Evolutionary conservation across 1,140 invertebrate genomes (phyloP).

Genomic region (Steinernema feltiae): DNA sequence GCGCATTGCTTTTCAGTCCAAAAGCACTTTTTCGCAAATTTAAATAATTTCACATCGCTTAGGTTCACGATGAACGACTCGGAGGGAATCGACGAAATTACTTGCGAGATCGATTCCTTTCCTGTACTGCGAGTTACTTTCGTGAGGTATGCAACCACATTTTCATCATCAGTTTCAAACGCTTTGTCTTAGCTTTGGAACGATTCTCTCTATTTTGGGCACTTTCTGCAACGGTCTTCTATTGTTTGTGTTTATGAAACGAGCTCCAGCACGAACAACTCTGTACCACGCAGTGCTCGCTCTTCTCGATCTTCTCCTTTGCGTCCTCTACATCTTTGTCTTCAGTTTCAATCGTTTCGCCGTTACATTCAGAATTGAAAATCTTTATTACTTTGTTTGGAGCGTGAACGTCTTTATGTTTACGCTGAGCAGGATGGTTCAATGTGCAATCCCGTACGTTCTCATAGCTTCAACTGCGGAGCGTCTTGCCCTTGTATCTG

Average conservation of each 20-base stretch:
- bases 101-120: not conserved
- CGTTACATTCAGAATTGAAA: slow-evolving; percentile 4
- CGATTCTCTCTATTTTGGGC: not conserved
- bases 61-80: not conserved
- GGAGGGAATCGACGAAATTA: not conserved
- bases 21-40: not conserved
- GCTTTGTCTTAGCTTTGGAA: slow-evolving; percentile 4
- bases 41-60: not conserved
- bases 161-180: not conserved
- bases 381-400: slow-evolving; percentile 10
- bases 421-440: not conserved
- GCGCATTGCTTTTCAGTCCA: not conserved
- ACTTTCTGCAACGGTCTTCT: not conserved
- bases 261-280: not conserved
- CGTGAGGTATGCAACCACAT: not conserved
- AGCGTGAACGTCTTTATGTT: slow-evolving; percentile 2
- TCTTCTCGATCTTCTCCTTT: not conserved
- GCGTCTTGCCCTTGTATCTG: not conserved
- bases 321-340: slow-evolving; percentile 14
- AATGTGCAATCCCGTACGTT: slow-evolving; percentile 9
- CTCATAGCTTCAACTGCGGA: slow-evolving; percentile 9
- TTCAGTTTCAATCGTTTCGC: not conserved
- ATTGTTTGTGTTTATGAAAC: not conserved
- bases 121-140: not conserved
- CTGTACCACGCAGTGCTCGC: slow-evolving; percentile 9